A percentile compares a stretch with the other conserved stretches of the same genome.
Conservation (phyloP, 2,888 invertebrate species). For the Allacma fusca region DNA sequence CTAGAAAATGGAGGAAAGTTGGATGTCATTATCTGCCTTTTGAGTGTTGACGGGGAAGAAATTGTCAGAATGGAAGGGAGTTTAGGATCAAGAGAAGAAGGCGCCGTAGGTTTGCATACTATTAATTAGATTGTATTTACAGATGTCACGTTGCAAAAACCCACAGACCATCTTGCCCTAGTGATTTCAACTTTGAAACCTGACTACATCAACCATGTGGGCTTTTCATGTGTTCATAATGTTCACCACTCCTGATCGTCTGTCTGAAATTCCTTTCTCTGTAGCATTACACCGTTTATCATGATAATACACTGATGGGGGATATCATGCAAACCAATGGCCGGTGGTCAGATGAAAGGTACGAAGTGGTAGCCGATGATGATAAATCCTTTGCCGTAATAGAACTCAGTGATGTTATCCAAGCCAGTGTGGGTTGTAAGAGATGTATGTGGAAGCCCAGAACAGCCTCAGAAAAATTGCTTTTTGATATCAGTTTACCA, state of each 20-base stretch:
- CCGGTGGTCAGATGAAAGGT: not conserved
- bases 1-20: not conserved
- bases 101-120: not conserved
- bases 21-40: not conserved
- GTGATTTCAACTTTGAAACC: too few species aligned
- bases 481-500: not conserved
- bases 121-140: too few species aligned
- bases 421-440: not conserved
- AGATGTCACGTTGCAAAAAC: too few species aligned
- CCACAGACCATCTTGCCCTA: too few species aligned
- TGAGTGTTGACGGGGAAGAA: not conserved
- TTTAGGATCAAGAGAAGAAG: not conserved
- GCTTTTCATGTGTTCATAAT: too few species aligned
- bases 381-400: conserved; percentile 7
- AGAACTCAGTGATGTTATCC: not conserved
- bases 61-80: not conserved
- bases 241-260: not conserved
- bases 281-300: not conserved
- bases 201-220: too few species aligned
- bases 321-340: not conserved
- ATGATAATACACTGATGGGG: not conserved
- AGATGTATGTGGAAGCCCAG: not conserved
- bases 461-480: too few species aligned
- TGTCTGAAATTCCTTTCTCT: not conserved
- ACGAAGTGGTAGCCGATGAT: not conserved